Percentiles rank a stretch among this genome's conserved stretches.
These are phyloP conservation scores for Delphinus delphis DNA, from an alignment of 2,113 vertebrate species.

Conservation along the genomic window DNA sequence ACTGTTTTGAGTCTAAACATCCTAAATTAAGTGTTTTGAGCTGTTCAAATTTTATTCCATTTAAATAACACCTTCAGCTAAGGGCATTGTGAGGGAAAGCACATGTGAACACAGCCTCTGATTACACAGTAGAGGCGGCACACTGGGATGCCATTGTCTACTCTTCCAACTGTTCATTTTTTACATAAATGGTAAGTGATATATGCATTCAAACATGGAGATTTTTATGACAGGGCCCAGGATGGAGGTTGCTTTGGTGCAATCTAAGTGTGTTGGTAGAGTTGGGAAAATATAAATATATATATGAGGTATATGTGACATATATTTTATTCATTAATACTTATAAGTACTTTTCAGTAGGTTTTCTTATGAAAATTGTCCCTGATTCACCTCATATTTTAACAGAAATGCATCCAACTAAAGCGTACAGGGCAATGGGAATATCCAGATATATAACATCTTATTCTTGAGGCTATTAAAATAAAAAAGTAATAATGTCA, in stretches of 20 bases:
- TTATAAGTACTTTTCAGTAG: not conserved
- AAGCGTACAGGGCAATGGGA: fast-evolving
- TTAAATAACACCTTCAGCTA: not conserved
- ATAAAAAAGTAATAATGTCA: not conserved
- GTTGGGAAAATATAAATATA: fast-evolving
- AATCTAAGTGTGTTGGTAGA: not conserved
- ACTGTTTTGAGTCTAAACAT: not conserved
- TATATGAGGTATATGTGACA: fast-evolving
- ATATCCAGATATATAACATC: not conserved
- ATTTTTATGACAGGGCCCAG: not conserved
- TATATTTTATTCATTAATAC: not conserved
- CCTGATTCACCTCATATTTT: not conserved
- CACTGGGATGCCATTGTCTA: fast-evolving
- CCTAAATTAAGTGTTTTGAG: not conserved
- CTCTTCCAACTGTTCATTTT: not conserved
- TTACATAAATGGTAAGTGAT: too few species aligned
- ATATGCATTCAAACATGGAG: fast-evolving
- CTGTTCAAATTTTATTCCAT: not conserved
- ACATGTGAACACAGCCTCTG: not conserved
- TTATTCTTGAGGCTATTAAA: not conserved
- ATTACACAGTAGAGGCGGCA: fast-evolving
- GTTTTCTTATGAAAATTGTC: not conserved
- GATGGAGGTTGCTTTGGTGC: not conserved
- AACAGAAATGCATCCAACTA: not conserved
- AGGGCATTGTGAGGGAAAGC: not conserved